Conservation (phyloP, 2,888 invertebrate genomes). For the Mycalesis mineus region DNA sequence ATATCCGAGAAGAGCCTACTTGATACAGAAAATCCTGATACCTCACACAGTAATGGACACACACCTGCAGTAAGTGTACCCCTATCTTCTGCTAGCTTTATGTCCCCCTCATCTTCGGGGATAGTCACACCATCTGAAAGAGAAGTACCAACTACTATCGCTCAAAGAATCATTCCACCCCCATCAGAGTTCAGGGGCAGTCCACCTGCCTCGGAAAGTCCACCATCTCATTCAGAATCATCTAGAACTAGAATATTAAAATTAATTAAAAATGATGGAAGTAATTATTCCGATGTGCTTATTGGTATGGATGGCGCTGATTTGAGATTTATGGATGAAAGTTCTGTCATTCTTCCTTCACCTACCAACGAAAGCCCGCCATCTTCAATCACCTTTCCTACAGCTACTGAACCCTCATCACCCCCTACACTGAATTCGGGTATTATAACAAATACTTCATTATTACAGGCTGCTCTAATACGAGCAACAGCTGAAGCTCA, state of each 20-base stretch:
- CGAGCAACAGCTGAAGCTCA: constrained; percentile 81
- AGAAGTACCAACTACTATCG: constrained; percentile 72
- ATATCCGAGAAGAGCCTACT: constrained; percentile 81
- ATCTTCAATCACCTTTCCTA: constrained; percentile 80
- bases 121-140: constrained; percentile 65
- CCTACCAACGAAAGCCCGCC: constrained; percentile 88
- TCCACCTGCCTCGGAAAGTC: constrained; percentile 81
- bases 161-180: constrained; percentile 85
- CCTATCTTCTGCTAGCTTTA: constrained; percentile 52
- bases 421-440: constrained; percentile 73
- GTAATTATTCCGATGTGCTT: constrained; percentile 86
- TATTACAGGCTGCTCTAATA: constrained; percentile 85
- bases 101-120: constrained; percentile 64
- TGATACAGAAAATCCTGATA: constrained; percentile 78
- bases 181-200: constrained; percentile 85
- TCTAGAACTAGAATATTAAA: constrained; percentile 75
- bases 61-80: constrained; percentile 53
- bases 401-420: constrained; percentile 80
- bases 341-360: constrained; percentile 88
- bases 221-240: constrained; percentile 76
- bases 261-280: constrained; percentile 77
- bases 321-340: constrained; percentile 93
- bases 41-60: constrained; percentile 49
- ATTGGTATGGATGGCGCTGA: constrained; percentile 91
- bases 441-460: constrained; percentile 79